Conservation (phyloP, 1,140 invertebrate species). For the Orchesella cincta region DNA sequence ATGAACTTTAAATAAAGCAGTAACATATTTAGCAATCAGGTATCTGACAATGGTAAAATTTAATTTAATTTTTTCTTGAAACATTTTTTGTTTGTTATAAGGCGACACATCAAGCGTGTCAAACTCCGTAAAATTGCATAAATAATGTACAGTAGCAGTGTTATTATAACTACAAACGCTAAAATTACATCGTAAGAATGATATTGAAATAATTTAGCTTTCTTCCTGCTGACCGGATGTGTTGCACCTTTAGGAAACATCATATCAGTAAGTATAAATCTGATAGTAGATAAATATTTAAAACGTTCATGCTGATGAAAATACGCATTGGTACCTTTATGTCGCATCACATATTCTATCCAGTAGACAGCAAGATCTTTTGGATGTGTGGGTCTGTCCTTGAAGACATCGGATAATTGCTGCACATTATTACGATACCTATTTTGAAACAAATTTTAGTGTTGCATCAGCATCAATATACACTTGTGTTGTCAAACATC, state of each 20-base stretch:
- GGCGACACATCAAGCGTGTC: too few species aligned
- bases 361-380: slow-evolving; percentile 54
- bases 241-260: slow-evolving; percentile 11
- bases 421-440: background rate
- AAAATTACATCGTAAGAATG: slow-evolving; percentile 47
- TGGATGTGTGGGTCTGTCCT: slow-evolving; percentile 51
- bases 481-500: background rate
- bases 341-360: slow-evolving; percentile 54
- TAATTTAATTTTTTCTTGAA: too few species aligned
- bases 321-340: slow-evolving; percentile 45
- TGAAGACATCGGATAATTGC: slow-evolving; percentile 38
- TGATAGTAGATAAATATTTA: background rate
- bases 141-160: too few species aligned
- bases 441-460: background rate
- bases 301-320: background rate
- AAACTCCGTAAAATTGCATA: too few species aligned
- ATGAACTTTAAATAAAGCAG: too few species aligned
- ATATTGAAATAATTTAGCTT: slow-evolving; percentile 35
- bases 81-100: too few species aligned
- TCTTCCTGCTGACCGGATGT: slow-evolving; percentile 44
- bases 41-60: too few species aligned
- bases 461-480: background rate
- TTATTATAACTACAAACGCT: background rate
- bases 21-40: too few species aligned
- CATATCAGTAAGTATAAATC: background rate